Evolutionary conservation across 2,113 vertebrate genomes (phyloP), one percentile per base, ranked within the genome.

Genomic region (Petrocephalus zakoni): DNA sequence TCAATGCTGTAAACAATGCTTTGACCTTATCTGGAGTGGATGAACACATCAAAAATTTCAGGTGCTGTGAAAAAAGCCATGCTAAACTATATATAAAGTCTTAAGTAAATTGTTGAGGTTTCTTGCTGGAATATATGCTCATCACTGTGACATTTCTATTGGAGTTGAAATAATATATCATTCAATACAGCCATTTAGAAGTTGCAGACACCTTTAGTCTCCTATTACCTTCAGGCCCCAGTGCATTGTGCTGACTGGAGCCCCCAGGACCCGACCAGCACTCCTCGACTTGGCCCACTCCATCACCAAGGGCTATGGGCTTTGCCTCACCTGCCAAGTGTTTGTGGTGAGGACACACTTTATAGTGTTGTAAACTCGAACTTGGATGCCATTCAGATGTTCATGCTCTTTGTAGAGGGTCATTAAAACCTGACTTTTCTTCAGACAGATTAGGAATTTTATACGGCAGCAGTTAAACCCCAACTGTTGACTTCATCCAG

Each of bases 21-120:
- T 93, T 99, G 91, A 96, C 96, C 75, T 92, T 99, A 90, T 94
- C 97, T 0, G 94, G 95, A 1, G 95, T 98, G 19, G 97, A 99
- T 55, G 97, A 99, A 17, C 98, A 99, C 0, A 96, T 99, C 90
- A 99, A 99, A 94, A 99, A 99, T 91, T 99, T 99, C 96, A 98
- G 98, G 98, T 25, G n/a, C 87, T 29, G 5, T 29, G 22, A 83
- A 4, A 51, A 75, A 46, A 10, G 17, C 49, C 42, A 75, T n/a
- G 13, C 34, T 34, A 75, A 75, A 75, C 68, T 72, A 72, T 19
- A 42, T 42, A 5, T 75, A 75, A 75, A 2, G 72, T 75, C 25
- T 64, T 68, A 29, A 29, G n/a, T 2, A 64, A 25, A 64, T 68
- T 64, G n/a, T 25, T 68, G n/a, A 68, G 25, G 25, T 29, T 25